These are phyloP conservation scores for Eustalomyia histrio DNA, from an alignment of 2,888 invertebrate genomes.

Conservation along the genomic window DNA sequence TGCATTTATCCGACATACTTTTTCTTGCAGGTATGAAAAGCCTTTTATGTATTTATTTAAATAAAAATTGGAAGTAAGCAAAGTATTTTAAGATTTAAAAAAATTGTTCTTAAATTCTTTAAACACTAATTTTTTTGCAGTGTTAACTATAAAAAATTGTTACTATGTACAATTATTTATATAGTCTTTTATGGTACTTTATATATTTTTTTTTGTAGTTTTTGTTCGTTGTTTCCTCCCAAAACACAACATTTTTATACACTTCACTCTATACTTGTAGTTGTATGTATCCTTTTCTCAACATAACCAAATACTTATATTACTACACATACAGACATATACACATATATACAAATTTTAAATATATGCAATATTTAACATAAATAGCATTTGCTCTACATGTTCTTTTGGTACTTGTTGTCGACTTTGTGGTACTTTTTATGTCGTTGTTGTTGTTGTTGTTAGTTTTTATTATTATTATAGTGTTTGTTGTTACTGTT, in stretches of 20 bases:
- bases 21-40: too few relatives aligned
- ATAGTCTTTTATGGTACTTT: conserved; percentile 25
- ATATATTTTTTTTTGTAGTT: not conserved
- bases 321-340: conserved; percentile 2
- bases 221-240: not conserved
- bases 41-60: too few relatives aligned
- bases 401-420: conserved; percentile 40
- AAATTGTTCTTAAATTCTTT: too few relatives aligned
- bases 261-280: not conserved
- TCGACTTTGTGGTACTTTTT: conserved; percentile 40
- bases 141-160: not conserved
- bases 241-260: conserved; percentile 13
- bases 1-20: too few relatives aligned
- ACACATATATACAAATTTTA: not conserved
- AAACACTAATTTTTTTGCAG: not conserved
- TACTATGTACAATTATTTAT: conserved; percentile 2
- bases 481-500: conserved; percentile 2
- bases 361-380: conserved; percentile 34
- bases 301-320: conserved; percentile 20
- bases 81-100: too few relatives aligned
- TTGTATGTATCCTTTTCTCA: not conserved
- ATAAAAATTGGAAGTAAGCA: too few relatives aligned
- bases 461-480: conserved; percentile 5
- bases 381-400: conserved; percentile 38
- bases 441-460: conserved; percentile 11